Evolutionary conservation across 2,888 invertebrate species (phyloP).

Genomic region (Cheilosia scutellata): DNA sequence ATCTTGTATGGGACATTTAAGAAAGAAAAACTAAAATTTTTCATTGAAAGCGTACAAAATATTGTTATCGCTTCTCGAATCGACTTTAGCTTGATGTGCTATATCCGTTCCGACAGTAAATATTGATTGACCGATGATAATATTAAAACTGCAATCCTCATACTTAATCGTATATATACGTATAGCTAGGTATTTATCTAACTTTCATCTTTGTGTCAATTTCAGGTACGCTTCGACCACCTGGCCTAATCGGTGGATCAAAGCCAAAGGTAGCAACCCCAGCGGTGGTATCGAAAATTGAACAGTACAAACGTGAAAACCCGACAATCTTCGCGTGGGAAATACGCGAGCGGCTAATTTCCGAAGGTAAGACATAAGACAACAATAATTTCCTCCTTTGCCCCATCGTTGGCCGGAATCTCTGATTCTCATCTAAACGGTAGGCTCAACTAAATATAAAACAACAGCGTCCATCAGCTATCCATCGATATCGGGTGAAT

Average conservation of each 20-base stretch:
- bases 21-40: no score
- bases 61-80: no score
- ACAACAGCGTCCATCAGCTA: conserved; percentile 58
- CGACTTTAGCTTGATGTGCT: no score
- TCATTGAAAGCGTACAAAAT: no score
- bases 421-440: conserved; percentile 60
- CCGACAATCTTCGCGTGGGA: conserved; percentile 99
- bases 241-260: conserved; percentile 96
- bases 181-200: conserved; percentile 1
- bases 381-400: conserved; percentile 58
- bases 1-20: no score
- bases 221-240: conserved; percentile 94
- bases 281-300: conserved; percentile 98
- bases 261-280: conserved; percentile 99
- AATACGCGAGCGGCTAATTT: conserved; percentile 97
- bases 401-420: conserved; percentile 1
- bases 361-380: conserved; percentile 94
- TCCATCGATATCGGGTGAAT: conserved; percentile 48
- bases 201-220: conserved; percentile 59
- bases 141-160: background rate
- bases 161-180: background rate
- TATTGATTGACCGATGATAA: no score
- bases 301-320: conserved; percentile 98
- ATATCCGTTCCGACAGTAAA: no score
- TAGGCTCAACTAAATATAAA: conserved; percentile 24